phyloP scores from a whole-genome alignment of 2,888 invertebrate genomes.

The Perizoma affinitatum region DNA sequence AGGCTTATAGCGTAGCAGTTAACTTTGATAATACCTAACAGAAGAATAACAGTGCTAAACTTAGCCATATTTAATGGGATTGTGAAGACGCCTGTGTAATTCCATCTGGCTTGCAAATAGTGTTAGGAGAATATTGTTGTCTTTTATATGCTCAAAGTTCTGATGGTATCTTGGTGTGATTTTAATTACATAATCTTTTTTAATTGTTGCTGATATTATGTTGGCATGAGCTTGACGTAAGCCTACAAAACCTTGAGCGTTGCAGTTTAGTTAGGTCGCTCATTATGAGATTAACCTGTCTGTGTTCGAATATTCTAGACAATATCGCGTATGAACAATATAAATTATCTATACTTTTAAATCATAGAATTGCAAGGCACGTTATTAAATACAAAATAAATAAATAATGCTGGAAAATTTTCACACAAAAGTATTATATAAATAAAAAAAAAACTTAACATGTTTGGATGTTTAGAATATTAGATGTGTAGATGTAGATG shows the following conservation, averaged over 20 bases:
- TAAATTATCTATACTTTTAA: no score
- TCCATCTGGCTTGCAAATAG: constrained; percentile 6
- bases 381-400: no score
- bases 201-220: constrained; percentile 18
- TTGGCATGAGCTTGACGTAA: constrained; percentile 2
- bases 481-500: no score
- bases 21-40: constrained; percentile 4
- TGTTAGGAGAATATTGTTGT: neutral
- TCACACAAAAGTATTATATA: no score
- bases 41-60: constrained; percentile 1
- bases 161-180: constrained; percentile 21
- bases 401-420: no score
- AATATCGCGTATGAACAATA: no score
- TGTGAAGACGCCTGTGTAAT: neutral
- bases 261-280: no score
- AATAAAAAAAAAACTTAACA: no score
- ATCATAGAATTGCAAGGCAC: no score
- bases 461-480: no score
- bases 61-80: neutral
- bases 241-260: no score
- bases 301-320: neutral
- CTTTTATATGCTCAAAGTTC: constrained; percentile 25
- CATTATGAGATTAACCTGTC: no score
- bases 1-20: neutral
- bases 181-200: constrained; percentile 22